A percentile compares a stretch with the other conserved stretches of the same genome.
Evolutionary conservation across 2,797 vertebrate genomes (phyloP).

Genomic region (Thalassophryne amazonica): DNA sequence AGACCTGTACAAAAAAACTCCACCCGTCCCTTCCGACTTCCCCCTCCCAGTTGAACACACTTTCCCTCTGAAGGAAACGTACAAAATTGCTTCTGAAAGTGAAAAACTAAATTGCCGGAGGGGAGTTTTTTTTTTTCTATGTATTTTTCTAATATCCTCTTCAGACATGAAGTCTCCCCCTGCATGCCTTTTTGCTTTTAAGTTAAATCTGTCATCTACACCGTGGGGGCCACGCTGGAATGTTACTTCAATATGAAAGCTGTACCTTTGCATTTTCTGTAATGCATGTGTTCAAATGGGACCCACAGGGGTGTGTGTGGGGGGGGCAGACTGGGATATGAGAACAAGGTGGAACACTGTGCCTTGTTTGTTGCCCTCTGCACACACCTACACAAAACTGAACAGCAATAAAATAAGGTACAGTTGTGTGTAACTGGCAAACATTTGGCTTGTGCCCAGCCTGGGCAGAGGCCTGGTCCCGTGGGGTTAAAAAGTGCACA

Average conservation of each 20-base stretch:
- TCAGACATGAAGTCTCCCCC: conserved; percentile 76
- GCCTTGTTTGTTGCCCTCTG: conserved; percentile 77
- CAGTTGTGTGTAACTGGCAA: conserved; percentile 78
- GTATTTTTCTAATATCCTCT: conserved; percentile 86
- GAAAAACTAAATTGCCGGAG: conserved; percentile 65
- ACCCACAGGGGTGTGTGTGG: conserved; percentile 25
- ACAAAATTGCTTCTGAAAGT: conserved; percentile 73
- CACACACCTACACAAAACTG: conserved; percentile 70
- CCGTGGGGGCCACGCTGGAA: conserved; percentile 72
- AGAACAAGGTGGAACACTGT: conserved; percentile 71
- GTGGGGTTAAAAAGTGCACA: conserved; percentile 57
- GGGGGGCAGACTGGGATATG: conserved; percentile 46
- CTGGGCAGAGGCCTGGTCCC: conserved; percentile 59
- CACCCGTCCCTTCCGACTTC: conserved; percentile 38
- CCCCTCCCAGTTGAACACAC: conserved; percentile 39
- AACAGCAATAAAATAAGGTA: conserved; percentile 77
- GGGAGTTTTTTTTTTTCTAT: conserved; percentile 58
- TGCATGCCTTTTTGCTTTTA: conserved; percentile 67
- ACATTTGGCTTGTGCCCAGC: conserved; percentile 65
- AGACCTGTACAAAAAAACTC: conserved; percentile 37
- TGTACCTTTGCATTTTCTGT: conserved; percentile 69
- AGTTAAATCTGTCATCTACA: conserved; percentile 78
- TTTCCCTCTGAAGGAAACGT: conserved; percentile 68
- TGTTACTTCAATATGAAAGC: conserved; percentile 72
- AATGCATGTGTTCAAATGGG: conserved; percentile 61